A percentile compares a stretch with the other conserved stretches of the same genome.
Conservation (phyloP, 2,888 invertebrate genomes). For the Drosophila histrio region DNA sequence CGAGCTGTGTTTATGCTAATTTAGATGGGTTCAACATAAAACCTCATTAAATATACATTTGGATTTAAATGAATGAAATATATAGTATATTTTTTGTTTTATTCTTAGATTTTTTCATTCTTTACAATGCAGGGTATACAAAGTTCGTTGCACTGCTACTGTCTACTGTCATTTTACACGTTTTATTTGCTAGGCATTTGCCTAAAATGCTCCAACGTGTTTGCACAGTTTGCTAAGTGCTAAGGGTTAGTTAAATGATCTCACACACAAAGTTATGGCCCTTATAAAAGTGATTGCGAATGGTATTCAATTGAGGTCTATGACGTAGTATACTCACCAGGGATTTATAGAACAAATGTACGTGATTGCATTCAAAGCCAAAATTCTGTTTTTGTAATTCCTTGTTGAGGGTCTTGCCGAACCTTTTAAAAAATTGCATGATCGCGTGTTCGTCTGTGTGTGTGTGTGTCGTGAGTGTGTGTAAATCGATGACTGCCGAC, state of each 20-base stretch:
- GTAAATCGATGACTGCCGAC: not conserved
- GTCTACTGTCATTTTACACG: not conserved
- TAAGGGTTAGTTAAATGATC: constrained; percentile 20
- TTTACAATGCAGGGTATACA: constrained; percentile 35
- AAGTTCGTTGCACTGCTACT: constrained; percentile 1
- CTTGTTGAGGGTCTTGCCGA: constrained; percentile 68
- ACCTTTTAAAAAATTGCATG: constrained; percentile 79
- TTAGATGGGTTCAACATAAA: not conserved
- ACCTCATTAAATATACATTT: not conserved
- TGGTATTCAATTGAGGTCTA: not conserved
- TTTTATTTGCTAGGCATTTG: constrained; percentile 2
- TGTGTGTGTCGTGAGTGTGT: not conserved
- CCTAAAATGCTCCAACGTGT: constrained; percentile 12
- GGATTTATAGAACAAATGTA: constrained; percentile 82
- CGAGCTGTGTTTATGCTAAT: not conserved
- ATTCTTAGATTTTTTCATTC: no score
- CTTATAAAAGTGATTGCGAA: not conserved
- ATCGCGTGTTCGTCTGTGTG: not conserved
- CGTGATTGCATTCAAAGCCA: constrained; percentile 77
- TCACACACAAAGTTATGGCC: not conserved
- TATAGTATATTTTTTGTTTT: no score
- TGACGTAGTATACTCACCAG: constrained; percentile 72
- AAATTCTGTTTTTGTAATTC: constrained; percentile 81
- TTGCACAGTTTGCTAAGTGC: constrained; percentile 11
- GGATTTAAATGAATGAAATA: not conserved